A percentile compares a stretch with the other conserved stretches of the same genome.
Conservation (phyloP, 2,888 invertebrate genomes). For the Lasioglossum calceatum region DNA sequence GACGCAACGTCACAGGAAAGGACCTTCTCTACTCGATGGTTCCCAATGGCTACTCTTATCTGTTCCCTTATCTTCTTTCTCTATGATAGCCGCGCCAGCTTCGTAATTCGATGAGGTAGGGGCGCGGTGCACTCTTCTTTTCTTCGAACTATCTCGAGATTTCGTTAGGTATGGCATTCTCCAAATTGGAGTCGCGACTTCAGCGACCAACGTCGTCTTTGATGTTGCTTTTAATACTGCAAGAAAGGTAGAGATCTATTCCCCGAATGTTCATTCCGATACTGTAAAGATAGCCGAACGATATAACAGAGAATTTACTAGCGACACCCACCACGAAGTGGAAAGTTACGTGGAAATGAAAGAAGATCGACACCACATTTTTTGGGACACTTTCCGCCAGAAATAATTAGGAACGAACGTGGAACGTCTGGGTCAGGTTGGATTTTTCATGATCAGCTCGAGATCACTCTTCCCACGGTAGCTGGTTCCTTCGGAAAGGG, state of each 20-base stretch:
- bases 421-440: neutral
- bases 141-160: neutral
- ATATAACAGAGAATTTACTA: too few relatives aligned
- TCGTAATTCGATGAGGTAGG: slow-evolving; percentile 55
- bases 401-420: too few relatives aligned
- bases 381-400: too few relatives aligned
- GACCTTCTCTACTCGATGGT: slow-evolving; percentile 15
- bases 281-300: too few relatives aligned
- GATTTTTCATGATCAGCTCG: neutral
- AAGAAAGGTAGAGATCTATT: neutral
- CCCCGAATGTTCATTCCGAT: neutral
- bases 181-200: neutral
- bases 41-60: slow-evolving; percentile 24
- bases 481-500: slow-evolving; percentile 44
- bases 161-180: neutral
- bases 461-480: slow-evolving; percentile 29
- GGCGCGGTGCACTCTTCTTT: slow-evolving; percentile 20
- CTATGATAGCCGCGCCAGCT: slow-evolving; percentile 46
- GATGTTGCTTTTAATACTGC: neutral
- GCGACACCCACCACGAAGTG: too few relatives aligned
- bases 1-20: slow-evolving; percentile 27
- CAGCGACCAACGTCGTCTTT: neutral
- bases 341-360: neutral
- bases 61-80: slow-evolving; percentile 40
- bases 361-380: neutral